Conservation (phyloP, 2,888 invertebrate species). For the Odontothrips loti region DNA sequence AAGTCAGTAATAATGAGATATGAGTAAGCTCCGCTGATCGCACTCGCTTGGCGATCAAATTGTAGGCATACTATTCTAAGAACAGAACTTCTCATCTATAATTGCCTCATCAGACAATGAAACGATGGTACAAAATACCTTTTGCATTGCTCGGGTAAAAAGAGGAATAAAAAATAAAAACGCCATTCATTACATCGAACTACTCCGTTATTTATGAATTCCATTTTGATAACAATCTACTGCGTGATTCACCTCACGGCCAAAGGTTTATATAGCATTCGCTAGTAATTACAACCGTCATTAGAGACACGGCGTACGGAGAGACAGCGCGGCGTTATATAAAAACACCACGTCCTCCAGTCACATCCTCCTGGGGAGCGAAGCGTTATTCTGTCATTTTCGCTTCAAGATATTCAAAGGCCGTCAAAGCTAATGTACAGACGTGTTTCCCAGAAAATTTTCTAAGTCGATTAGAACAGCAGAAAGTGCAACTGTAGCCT, state of each 20-base stretch:
- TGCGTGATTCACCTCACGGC: background rate
- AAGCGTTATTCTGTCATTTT: background rate
- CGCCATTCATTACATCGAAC: constrained; percentile 20
- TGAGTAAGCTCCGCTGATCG: no score
- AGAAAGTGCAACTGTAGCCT: no score
- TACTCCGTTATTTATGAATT: constrained; percentile 25
- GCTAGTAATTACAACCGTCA: constrained; percentile 18
- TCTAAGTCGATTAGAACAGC: no score
- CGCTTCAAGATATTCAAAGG: background rate
- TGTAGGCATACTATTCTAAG: background rate
- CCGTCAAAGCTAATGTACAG: no score
- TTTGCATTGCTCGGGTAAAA: background rate
- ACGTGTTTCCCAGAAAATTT: no score
- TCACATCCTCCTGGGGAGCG: background rate
- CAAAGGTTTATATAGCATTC: constrained; percentile 1
- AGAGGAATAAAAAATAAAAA: background rate
- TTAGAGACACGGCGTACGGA: constrained; percentile 13
- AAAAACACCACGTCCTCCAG: background rate
- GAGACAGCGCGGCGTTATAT: background rate
- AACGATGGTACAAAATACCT: background rate
- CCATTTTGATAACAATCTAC: constrained; percentile 20
- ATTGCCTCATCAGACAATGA: constrained; percentile 17
- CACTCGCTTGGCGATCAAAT: no score
- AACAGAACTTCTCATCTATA: background rate
- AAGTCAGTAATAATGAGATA: no score